These are phyloP conservation scores for Sebastes steindachneri DNA, from an alignment of 2,797 vertebrate species.

Conservation along the genomic window DNA sequence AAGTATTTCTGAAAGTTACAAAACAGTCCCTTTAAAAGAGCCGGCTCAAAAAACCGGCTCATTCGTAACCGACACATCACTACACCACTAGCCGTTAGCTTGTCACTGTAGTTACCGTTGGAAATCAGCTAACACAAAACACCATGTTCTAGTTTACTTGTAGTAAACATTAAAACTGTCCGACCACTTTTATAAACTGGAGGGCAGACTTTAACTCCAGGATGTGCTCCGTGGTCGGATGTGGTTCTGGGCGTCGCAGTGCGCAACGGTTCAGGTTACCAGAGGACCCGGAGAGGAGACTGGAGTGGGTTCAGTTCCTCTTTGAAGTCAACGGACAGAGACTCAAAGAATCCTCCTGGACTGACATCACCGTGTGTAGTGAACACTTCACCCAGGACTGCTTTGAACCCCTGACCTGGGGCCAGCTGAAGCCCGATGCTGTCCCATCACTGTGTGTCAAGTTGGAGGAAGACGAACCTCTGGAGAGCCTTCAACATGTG, in stretches of 20 bases:
- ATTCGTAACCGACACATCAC: accelerated
- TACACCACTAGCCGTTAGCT: neutral
- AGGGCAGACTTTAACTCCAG: neutral
- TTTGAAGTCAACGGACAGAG: conserved; percentile 41
- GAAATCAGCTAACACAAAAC: neutral
- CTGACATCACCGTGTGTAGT: conserved; percentile 53
- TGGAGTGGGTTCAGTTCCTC: conserved; percentile 65
- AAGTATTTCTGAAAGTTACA: no score
- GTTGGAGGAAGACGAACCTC: neutral
- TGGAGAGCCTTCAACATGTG: neutral
- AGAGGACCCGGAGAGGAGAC: conserved; percentile 53
- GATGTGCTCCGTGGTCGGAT: conserved; percentile 57
- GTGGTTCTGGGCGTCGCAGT: conserved; percentile 27
- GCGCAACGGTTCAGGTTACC: conserved; percentile 48
- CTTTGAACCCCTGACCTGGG: neutral
- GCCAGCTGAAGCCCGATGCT: conserved; percentile 18
- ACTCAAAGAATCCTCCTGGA: conserved; percentile 57
- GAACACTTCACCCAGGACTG: conserved; percentile 43
- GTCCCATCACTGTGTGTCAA: conserved; percentile 34
- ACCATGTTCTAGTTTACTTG: no score
- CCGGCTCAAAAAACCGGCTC: no score
- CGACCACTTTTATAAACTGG: neutral
- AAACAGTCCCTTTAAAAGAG: no score
- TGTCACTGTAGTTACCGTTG: neutral
- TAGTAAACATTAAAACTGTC: neutral